Base-by-base conservation (phyloP, 2,797 vertebrate species). In the Dendrocincla fuliginosa region DNA sequence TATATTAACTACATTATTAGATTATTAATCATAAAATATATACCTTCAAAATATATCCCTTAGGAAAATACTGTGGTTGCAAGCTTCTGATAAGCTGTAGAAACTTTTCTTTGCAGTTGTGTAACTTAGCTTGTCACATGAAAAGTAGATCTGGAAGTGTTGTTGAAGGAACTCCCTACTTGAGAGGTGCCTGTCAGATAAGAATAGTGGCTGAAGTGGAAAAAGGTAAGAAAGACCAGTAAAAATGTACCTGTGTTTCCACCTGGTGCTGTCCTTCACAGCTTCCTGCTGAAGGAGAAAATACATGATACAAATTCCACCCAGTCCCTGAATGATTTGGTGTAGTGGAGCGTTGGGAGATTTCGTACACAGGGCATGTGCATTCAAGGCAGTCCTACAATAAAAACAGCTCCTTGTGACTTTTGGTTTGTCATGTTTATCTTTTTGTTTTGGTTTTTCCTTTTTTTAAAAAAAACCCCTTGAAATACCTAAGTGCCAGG, bases 281-380 rank as follows among this genome's bases (percentile, higher is more conserved):
- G 56, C 71, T 92, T 93, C 23, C 76, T 93, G n/a, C 59, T 90
- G 86, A 61, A 92, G 79, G 79, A 68, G n/a, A n/a, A 90, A 89
- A 56, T 53, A 28, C 15, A 24, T 28, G n/a, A 28, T 41, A 57
- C 28, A 77, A 53, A 52, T 73, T 20, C 68, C 33, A 63, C 71
- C 75, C 32, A 61, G 79, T 73, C 32, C 86, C 81, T 86, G 77
- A 20, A 56, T 70, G 55, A 24, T 93, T 95, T 76, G 28, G 49
- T 57, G 28, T 47, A 52, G 65, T 89, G 67, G 37, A 86, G 65
- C 22, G 7, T 73, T 65, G 75, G 74, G 74, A 83, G 87, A 50
- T 90, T 87, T 74, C 8, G 3, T 79, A 73, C 75, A 57, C 49
- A 63, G 46, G 20, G 33, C 11, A 44, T 33, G 37, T 91, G 70